These are phyloP conservation scores for Scaeva pyrastri DNA, from an alignment of 2,888 invertebrate genomes.

Conservation along the genomic window DNA sequence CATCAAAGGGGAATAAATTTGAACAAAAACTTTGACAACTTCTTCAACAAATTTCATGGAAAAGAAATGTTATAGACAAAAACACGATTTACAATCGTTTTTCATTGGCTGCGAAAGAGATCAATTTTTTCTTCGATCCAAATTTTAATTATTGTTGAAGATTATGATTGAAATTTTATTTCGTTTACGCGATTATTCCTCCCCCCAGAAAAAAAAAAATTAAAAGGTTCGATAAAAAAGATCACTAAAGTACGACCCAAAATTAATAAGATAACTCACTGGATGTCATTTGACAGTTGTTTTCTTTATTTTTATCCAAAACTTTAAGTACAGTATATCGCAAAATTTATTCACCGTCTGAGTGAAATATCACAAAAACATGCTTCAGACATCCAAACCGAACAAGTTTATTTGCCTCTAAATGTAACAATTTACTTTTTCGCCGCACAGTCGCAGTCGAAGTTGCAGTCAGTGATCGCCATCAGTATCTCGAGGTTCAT, in stretches of 20 bases:
- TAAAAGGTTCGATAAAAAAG: background rate
- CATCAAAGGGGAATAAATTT: too few species aligned
- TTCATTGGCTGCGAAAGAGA: too few species aligned
- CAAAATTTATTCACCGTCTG: conserved; percentile 66
- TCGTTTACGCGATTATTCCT: too few species aligned
- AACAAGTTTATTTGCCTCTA: conserved; percentile 74
- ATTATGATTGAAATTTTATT: too few species aligned
- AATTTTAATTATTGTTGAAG: too few species aligned
- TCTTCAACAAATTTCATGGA: too few species aligned
- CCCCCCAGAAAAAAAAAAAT: too few species aligned
- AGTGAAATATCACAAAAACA: conserved; percentile 75
- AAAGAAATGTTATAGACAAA: too few species aligned
- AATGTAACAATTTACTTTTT: conserved; percentile 74
- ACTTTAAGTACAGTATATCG: conserved; percentile 49
- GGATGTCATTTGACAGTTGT: conserved; percentile 4
- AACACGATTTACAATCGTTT: too few species aligned
- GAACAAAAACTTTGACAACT: too few species aligned
- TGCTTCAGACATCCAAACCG: conserved; percentile 71
- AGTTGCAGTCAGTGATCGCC: conserved; percentile 12
- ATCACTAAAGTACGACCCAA: background rate
- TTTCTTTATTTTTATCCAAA: conserved; percentile 41
- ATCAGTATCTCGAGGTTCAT: background rate
- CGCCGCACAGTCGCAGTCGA: too few species aligned
- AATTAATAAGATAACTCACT: conserved; percentile 3
- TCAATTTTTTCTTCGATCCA: too few species aligned